Base-by-base conservation (phyloP, 2,888 invertebrate genomes). In the Eupithecia exiguata region DNA sequence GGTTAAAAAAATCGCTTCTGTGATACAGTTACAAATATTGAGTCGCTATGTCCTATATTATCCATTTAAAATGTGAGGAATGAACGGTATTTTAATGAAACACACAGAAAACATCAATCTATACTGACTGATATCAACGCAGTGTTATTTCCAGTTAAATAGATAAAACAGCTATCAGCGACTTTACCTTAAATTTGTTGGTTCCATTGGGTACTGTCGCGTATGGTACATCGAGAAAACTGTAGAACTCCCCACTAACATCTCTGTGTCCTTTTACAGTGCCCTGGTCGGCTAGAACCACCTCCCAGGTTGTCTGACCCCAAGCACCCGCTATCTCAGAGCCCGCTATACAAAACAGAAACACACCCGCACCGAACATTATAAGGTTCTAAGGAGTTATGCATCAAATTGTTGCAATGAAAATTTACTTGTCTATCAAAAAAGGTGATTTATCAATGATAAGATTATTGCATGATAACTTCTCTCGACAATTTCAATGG, bases 211-310 rank as follows among this genome's bases (percentile, higher is more conserved):
- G 40, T 18, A 12, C 38, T 38, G 65, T 65, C 9, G 65, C 65
- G 65, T 38, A 65, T 12, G 65, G 65, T n/a, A 65, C 65, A 65
- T 65, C 65, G 5, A 40, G 38, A 21, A 65, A 65, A 38, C 65
- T 65, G 38, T n/a, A 65, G 40, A 65, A 65, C 38, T 40, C 21
- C 21, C 65, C 65, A 65, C 40, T 65, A 38, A 21, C 65, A 65
- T 65, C 65, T 65, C 65, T 65, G 38, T 65, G 21, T 0, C 65
- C 65, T 40, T 25, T 65, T 12, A 38, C 65, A 65, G 2, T 40
- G 40, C 65, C 40, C 40, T 65, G 65, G n/a, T 65, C 65, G 12
- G 6, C 65, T 21, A 65, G 38, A 9, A n/a, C 40, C 65, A 65
- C 65, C 65, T 38, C 65, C 65, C 65, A 38, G 12, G 38, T 40